phyloP scores from a whole-genome alignment of 2,888 invertebrate genomes.

The Lissocephala sabroskyi region DNA sequence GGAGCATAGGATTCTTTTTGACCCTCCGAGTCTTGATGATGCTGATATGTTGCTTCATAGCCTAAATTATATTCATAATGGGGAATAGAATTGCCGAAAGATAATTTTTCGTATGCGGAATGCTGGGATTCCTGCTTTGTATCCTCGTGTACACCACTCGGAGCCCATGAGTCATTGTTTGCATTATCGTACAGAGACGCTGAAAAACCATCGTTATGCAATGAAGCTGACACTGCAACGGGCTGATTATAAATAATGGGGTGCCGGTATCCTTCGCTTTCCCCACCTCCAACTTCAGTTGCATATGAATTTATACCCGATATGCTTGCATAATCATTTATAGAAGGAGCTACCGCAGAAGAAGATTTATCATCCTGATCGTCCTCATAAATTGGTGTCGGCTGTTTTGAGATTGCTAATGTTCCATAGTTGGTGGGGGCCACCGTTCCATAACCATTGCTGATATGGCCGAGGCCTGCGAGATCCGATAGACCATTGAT shows the following conservation, averaged over 20 bases:
- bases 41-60: constrained; percentile 44
- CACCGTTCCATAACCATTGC: constrained; percentile 53
- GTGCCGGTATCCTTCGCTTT: constrained; percentile 31
- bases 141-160: constrained; percentile 17
- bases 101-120: constrained; percentile 65
- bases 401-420: constrained; percentile 47
- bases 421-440: constrained; percentile 44
- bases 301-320: constrained; percentile 21
- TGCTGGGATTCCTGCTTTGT: constrained; percentile 22
- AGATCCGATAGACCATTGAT: constrained; percentile 63
- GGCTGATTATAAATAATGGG: constrained; percentile 57
- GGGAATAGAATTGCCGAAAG: constrained; percentile 67
- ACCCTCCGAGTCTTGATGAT: constrained; percentile 24
- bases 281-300: no score
- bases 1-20: constrained; percentile 26
- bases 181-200: constrained; percentile 33
- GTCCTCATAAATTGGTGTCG: constrained; percentile 69
- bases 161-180: constrained; percentile 30
- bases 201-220: constrained; percentile 50
- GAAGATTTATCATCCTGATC: constrained; percentile 58
- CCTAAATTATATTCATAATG: constrained; percentile 59
- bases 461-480: constrained; percentile 60
- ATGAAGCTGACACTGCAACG: constrained; percentile 36
- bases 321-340: constrained; percentile 43
- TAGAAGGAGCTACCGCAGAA: constrained; percentile 43